Percentiles rank a stretch among this genome's conserved stretches.
phyloP scores from a whole-genome alignment of 2,888 invertebrate species.

The Parapristionchus giblindavisi region DNA sequence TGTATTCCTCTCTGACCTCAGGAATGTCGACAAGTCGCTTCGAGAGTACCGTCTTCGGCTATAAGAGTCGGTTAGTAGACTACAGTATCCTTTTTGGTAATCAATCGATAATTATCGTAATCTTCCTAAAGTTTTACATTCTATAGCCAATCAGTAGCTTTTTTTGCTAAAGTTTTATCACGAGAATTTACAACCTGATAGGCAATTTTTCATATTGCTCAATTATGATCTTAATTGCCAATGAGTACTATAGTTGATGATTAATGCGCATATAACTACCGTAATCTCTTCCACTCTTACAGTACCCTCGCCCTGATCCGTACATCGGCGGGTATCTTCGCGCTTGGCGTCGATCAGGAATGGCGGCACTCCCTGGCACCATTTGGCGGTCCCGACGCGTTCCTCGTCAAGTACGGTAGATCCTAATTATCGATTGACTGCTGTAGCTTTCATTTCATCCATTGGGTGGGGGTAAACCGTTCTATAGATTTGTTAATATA shows the following conservation, averaged over 20 bases:
- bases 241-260: no score
- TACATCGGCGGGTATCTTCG: neutral
- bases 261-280: no score
- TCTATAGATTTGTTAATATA: neutral
- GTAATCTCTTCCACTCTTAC: no score
- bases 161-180: no score
- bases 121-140: no score
- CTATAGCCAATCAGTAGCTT: no score
- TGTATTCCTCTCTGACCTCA: conserved; percentile 58
- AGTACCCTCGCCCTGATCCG: conserved; percentile 27
- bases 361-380: conserved; percentile 21
- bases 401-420: neutral
- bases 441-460: neutral
- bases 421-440: neutral
- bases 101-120: no score
- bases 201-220: no score
- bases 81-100: no score
- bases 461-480: neutral
- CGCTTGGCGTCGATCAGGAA: conserved; percentile 25
- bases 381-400: conserved; percentile 26
- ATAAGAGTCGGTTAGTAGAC: conserved; percentile 43
- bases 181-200: no score
- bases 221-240: no score
- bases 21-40: conserved; percentile 66
- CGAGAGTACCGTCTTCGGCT: conserved; percentile 64